Evolutionary conservation across 64 coral and sea anemone genomes (phyloP).

Genomic region (Anthopleura sola): DNA sequence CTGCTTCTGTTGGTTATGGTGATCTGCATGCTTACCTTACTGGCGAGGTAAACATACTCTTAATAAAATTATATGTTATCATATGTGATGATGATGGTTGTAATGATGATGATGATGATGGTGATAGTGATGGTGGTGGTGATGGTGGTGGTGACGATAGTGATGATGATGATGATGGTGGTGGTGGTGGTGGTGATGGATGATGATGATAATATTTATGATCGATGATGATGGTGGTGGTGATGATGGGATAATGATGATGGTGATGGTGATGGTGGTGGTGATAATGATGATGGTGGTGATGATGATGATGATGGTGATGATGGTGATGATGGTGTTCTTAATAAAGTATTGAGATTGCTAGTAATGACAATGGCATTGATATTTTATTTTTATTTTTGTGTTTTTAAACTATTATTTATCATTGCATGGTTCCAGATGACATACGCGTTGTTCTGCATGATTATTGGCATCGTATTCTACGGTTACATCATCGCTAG

Average conservation of each 20-base stretch:
- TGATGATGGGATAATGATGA: no score
- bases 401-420: neutral
- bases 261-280: no score
- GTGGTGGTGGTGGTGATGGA: no score
- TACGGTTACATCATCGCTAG: constrained; percentile 86
- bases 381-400: no score
- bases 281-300: no score
- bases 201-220: neutral
- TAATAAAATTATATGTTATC: neutral
- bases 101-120: no score
- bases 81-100: neutral
- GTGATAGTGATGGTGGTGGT: no score
- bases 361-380: neutral
- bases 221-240: neutral
- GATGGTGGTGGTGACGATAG: no score
- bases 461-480: constrained; percentile 89
- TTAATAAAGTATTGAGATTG: no score
- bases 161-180: no score
- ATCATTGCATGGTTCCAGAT: constrained; percentile 58
- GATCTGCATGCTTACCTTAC: constrained; percentile 62
- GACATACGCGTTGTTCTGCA: constrained; percentile 58
- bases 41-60: constrained; percentile 25
- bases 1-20: constrained; percentile 85
- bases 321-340: no score
- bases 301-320: no score